Evolutionary conservation across 2,797 vertebrate species (phyloP).

Genomic region (Sebastolobus altivelis): DNA sequence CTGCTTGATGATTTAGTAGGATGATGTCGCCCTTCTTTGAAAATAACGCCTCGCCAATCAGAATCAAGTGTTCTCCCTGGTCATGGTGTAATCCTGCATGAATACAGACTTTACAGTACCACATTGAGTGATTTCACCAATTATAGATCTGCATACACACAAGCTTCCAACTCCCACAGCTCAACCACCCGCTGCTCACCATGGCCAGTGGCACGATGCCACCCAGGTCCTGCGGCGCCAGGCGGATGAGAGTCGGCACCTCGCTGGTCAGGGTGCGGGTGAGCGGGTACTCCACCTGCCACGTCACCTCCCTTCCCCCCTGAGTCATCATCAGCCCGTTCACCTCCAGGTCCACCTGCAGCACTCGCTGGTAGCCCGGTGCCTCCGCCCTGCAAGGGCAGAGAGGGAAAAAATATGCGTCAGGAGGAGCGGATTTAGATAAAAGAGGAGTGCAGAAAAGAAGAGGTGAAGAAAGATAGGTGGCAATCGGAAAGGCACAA

Average conservation of each 20-base stretch:
- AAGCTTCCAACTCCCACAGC: not conserved
- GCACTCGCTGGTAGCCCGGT: constrained; percentile 87
- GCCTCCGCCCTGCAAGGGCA: constrained; percentile 82
- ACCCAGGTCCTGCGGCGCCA: constrained; percentile 92
- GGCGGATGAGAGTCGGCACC: constrained; percentile 89
- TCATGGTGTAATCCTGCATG: not conserved
- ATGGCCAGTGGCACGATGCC: constrained; percentile 93
- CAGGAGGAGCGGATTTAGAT: constrained; percentile 49
- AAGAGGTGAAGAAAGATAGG: not conserved
- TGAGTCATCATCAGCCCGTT: constrained; percentile 89
- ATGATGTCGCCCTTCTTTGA: not conserved
- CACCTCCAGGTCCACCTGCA: constrained; percentile 93
- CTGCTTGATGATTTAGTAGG: not conserved
- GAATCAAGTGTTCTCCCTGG: not conserved
- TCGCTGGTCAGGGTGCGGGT: constrained; percentile 84
- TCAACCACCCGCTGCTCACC: constrained; percentile 84
- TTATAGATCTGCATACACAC: not conserved
- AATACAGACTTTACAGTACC: not conserved
- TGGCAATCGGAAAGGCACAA: constrained; percentile 2
- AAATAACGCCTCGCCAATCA: not conserved
- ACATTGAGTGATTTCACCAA: not conserved
- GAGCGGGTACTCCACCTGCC: constrained; percentile 95
- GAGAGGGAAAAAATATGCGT: constrained; percentile 42
- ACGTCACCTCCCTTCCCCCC: constrained; percentile 90
- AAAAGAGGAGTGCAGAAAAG: constrained; percentile 18